These are phyloP conservation scores for Opisthograptis luteolata DNA, from an alignment of 2,888 invertebrate genomes.

Conservation along the genomic window DNA sequence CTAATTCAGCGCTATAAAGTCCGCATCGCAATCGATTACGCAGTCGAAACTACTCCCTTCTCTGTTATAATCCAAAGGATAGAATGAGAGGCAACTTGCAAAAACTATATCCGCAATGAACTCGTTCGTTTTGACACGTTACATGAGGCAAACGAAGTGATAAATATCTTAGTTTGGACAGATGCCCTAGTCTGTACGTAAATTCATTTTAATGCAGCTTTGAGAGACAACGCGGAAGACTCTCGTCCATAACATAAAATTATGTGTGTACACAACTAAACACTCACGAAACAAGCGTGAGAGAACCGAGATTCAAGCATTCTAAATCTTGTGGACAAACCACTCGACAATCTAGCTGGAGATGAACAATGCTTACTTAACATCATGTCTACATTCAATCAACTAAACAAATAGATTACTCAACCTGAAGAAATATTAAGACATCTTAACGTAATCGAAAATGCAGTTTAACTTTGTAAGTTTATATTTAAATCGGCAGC, in stretches of 20 bases:
- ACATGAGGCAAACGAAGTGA: conserved; percentile 67
- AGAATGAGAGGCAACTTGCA: conserved; percentile 55
- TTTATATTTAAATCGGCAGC: conserved; percentile 67
- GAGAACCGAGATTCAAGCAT: conserved; percentile 62
- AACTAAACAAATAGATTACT: conserved; percentile 63
- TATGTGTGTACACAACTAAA: conserved; percentile 33
- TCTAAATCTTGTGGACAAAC: conserved; percentile 66
- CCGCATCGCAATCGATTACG: conserved; percentile 50
- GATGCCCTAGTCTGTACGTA: conserved; percentile 55
- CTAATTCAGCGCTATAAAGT: conserved; percentile 64
- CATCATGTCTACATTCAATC: conserved; percentile 57
- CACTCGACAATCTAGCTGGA: conserved; percentile 56
- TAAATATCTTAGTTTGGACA: conserved; percentile 73
- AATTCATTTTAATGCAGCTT: conserved; percentile 57
- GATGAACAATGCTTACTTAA: conserved; percentile 62
- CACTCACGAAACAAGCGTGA: conserved; percentile 56
- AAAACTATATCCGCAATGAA: conserved; percentile 72
- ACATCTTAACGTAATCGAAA: conserved; percentile 39
- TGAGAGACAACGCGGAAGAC: conserved; percentile 64
- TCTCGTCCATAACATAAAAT: conserved; percentile 42
- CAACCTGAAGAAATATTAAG: conserved; percentile 51
- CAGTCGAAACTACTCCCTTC: conserved; percentile 48
- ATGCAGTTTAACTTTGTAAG: conserved; percentile 45
- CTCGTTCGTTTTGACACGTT: conserved; percentile 75
- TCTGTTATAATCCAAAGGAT: conserved; percentile 52